Evolutionary conservation across 2,888 invertebrate genomes (phyloP), one percentile per base, ranked within the genome.

Genomic region (Steinernema carpocapsae): DNA sequence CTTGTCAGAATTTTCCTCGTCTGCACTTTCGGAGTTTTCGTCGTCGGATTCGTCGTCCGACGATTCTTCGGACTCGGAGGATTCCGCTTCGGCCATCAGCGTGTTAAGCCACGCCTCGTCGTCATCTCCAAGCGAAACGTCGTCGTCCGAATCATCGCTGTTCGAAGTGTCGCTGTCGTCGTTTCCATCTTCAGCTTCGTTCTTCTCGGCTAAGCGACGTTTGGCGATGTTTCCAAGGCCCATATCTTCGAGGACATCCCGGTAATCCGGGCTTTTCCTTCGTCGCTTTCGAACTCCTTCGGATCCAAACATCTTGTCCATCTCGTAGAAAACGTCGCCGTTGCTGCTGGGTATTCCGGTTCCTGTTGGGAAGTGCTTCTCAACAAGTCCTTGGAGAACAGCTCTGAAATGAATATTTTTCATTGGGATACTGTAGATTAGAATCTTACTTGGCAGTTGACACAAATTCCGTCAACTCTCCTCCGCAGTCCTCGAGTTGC

Each of bases 361-460:
- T 2, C 96, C 95, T 0, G 96, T 95, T 0, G 99, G 99, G 88
- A 99, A 99, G 89, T 99, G 97, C 88, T 97, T 97, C 89, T 99
- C 97, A 0, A 99, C 95, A 76, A 99, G 89, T 0, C 94, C 93
- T 88, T 97, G 95, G 87, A 99, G 92, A 29, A 99, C 97, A 79
- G 97, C 97, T 89, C 94, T 94, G 88, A 32, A 86, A 48, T 4
- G 3, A 14, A 4, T 7, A 48, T 19, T 4, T 48, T 4, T 48
- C 7, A 19, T 19, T 48, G 86, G 59, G 73, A 3, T 17, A 78
- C 76, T 37, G 37, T 73, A 74, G 71, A 74, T 59, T 14, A 14
- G 42, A n/a, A 17, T 51, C 77, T 75, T 84, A 90, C 89, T 90
- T 91, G 45, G 90, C 90, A 43, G 91, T 91, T 24, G 97, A 99